Conservation (phyloP, 2,797 vertebrate species). For the Sandelia bainsii region DNA sequence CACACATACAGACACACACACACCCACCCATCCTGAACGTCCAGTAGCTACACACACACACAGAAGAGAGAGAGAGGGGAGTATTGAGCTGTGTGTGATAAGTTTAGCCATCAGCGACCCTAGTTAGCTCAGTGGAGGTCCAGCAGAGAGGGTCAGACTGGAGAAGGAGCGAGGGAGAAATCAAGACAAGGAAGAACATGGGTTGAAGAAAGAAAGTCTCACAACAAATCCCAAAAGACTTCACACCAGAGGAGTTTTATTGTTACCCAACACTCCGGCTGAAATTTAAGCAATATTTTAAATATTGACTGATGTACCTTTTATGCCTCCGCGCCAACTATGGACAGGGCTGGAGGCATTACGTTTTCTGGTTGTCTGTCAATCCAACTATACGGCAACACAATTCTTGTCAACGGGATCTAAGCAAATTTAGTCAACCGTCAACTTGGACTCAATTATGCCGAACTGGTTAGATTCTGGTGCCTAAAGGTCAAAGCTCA, state of each 20-base stretch:
- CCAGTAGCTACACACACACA: conserved; percentile 24
- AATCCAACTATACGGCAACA: too few relatives aligned
- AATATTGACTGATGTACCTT: neutral
- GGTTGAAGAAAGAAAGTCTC: neutral
- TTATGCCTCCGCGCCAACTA: too few relatives aligned
- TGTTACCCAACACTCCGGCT: neutral
- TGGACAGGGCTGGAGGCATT: too few relatives aligned
- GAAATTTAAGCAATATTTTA: neutral
- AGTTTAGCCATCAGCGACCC: conserved; percentile 40
- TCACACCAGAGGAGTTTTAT: neutral
- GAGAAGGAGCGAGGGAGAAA: conserved; percentile 3
- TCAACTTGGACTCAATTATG: too few relatives aligned
- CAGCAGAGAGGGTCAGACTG: conserved; percentile 48
- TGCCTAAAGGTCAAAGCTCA: too few relatives aligned
- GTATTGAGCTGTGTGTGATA: conserved; percentile 42
- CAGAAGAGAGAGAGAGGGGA: too few relatives aligned
- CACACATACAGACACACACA: conserved; percentile 23
- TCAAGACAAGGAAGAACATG: conserved; percentile 1
- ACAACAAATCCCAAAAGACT: neutral
- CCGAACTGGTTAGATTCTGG: too few relatives aligned
- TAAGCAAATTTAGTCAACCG: too few relatives aligned
- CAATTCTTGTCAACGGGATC: too few relatives aligned
- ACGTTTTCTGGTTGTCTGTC: too few relatives aligned
- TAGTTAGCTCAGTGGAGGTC: conserved; percentile 20
- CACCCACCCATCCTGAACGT: conserved; percentile 43